phyloP scores from a whole-genome alignment of 2,888 invertebrate species.

The Metellina segmentata region DNA sequence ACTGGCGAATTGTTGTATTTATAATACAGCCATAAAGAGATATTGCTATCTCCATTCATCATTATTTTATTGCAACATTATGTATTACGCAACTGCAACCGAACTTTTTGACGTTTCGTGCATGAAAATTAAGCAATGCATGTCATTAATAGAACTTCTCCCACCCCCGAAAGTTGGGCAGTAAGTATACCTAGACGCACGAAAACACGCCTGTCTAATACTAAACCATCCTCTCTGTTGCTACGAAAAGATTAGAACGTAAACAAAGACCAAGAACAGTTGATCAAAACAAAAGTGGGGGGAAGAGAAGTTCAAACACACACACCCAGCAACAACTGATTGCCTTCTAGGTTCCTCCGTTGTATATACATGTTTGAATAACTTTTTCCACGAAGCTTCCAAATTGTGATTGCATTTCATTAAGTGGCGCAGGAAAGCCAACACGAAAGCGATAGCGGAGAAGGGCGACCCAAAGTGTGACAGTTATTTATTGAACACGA shows the following conservation, averaged over 20 bases:
- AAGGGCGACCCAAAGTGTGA: conserved; percentile 48
- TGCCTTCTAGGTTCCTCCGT: conserved; percentile 42
- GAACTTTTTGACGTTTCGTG: not conserved
- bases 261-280: conserved; percentile 29
- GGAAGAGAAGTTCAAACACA: conserved; percentile 5
- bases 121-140: not conserved
- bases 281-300: conserved; percentile 17
- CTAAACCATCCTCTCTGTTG: not conserved
- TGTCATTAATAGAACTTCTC: not conserved
- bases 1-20: too few species aligned
- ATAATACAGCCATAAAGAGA: too few species aligned
- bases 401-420: conserved; percentile 76
- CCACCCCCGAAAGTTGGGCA: not conserved
- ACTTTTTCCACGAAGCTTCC: conserved; percentile 64
- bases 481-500: conserved; percentile 75
- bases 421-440: conserved; percentile 28
- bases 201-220: too few species aligned
- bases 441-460: conserved; percentile 42
- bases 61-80: not conserved
- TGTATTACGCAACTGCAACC: not conserved
- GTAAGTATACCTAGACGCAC: not conserved
- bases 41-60: not conserved
- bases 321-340: conserved; percentile 21
- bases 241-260: conserved; percentile 1
- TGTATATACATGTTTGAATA: conserved; percentile 72